Conservation (phyloP, 2,888 invertebrate species). For the Eretmocerus hayati region DNA sequence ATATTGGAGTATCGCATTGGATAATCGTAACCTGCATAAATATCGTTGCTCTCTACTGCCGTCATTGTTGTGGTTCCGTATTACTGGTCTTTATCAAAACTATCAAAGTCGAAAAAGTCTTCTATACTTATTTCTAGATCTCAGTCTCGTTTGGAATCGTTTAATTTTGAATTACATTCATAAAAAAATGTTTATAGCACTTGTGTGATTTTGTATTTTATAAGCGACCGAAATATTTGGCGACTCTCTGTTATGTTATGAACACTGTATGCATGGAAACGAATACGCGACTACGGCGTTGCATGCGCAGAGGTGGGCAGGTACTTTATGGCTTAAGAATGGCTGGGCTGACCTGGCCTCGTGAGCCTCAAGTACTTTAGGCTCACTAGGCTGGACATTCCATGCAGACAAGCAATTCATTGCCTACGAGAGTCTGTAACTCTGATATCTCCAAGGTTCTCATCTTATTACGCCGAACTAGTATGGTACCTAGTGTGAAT, state of each 20-base stretch:
- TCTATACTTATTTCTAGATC: neutral
- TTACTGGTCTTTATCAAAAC: neutral
- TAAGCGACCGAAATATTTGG: neutral
- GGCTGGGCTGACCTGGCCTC: too few species aligned
- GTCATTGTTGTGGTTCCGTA: conserved; percentile 1
- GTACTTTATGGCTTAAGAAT: neutral
- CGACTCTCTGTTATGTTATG: conserved; percentile 5
- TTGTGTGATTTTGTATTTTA: neutral
- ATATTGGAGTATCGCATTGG: conserved; percentile 50
- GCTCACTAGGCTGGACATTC: too few species aligned
- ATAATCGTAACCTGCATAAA: conserved; percentile 12
- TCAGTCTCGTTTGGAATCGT: neutral
- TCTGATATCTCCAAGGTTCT: too few species aligned
- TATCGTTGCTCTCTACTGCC: conserved; percentile 8
- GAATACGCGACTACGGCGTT: neutral
- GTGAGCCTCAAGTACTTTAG: too few species aligned
- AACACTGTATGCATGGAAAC: conserved; percentile 15
- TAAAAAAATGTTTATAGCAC: neutral
- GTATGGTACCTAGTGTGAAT: too few species aligned
- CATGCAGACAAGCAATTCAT: too few species aligned
- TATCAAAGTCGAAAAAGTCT: neutral
- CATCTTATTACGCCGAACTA: too few species aligned
- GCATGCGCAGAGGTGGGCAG: neutral
- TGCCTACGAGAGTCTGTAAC: too few species aligned
- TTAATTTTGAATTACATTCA: neutral